Base-by-base conservation (phyloP, 2,113 vertebrate species). In the Thamnophis sirtalis region DNA sequence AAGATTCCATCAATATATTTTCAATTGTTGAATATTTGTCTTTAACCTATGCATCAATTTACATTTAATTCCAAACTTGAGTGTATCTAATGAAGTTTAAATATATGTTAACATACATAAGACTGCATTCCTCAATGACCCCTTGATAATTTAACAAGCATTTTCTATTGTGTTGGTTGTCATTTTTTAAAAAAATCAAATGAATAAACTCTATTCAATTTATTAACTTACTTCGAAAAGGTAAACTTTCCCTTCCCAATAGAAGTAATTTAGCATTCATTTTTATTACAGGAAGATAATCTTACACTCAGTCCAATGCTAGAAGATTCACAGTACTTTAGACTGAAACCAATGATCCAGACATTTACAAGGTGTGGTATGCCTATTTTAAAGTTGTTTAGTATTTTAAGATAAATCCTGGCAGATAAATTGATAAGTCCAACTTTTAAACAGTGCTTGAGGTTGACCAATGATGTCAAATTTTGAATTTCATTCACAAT, bases 1-100 rank as follows among this genome's bases (percentile, higher is more conserved):
- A 51, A 87, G 17, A 68, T 28, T 68, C 21, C 58, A 68, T 92
- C 92, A 94, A 7, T 38, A 49, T 73, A 53, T 90, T 92, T 80
- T 60, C 51, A 6, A 58, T n/a, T 0, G 33, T 80, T 38, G 17
- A 80, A 21, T 21, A 80, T 80, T 38, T 80, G 63, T 68, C 33
- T 80, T 80, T 80, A 38, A 21, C 19, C 17, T 8, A 9, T 38
- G 68, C 17, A 80, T 19, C 17, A 19, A 80, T 38, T 38, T 19
- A 38, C 38, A 6, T 80, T 80, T 80, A 80, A 38, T 38, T 80
- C 33, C 33, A 80, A 0, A 38, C 17, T 19, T 80, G 33, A 38
- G 17, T 73, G 38, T 19, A 73, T 38, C 2, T 73, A 73, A 73
- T 38, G 68, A 38, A 73, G 68, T 17, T 8, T 73, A 73, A 38